Evolutionary conservation across 37 sponge, comb jelly and placozoan genomes (phyloP).

Genomic region (Oopsacas minuta): DNA sequence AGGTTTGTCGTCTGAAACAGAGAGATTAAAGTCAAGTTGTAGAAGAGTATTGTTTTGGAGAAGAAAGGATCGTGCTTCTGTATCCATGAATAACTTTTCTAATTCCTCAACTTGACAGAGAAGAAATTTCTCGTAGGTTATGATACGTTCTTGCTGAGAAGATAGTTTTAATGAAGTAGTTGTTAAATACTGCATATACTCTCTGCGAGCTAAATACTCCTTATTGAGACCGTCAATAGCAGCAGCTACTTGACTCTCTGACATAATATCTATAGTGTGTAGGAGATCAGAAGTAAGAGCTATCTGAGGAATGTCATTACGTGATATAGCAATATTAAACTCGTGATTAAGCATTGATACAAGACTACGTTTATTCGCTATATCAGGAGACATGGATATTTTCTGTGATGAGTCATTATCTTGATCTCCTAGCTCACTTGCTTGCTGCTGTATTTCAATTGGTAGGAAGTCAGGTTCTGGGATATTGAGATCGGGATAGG

Average conservation of each 20-base stretch:
- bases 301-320: neutral
- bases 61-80: neutral
- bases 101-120: neutral
- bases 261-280: neutral
- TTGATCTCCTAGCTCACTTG: neutral
- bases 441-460: neutral
- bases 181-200: neutral
- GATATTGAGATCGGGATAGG: neutral
- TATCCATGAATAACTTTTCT: neutral
- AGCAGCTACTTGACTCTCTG: neutral
- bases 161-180: neutral
- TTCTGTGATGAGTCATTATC: neutral
- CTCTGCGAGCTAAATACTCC: neutral
- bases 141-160: neutral
- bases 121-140: neutral
- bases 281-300: neutral
- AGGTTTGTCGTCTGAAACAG: neutral
- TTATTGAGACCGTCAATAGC: neutral
- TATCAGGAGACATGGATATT: neutral
- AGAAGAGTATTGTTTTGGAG: neutral
- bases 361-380: neutral
- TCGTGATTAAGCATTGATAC: neutral
- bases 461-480: neutral
- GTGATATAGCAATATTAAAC: neutral
- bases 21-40: neutral